Percentiles rank a stretch among this genome's conserved stretches.
Evolutionary conservation across 2,113 vertebrate species (phyloP).

Genomic region (Myotis brandtii): DNA sequence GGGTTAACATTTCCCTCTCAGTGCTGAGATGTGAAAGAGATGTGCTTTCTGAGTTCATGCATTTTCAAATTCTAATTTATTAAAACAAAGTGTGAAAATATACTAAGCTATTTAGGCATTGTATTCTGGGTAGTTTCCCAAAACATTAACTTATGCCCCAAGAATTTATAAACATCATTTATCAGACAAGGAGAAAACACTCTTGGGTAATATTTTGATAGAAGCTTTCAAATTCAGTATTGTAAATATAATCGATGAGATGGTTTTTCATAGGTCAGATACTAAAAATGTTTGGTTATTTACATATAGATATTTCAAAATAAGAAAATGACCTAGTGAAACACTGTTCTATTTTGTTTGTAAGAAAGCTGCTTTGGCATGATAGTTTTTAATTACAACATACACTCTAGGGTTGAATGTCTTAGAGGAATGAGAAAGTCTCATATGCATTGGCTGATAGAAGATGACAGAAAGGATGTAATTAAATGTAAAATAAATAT

Average conservation of each 20-base stretch:
- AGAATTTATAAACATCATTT: slow-evolving; percentile 18
- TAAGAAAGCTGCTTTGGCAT: slow-evolving; percentile 6
- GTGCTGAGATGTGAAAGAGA: background rate
- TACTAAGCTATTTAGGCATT: background rate
- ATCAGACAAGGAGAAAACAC: background rate
- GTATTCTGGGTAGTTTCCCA: background rate
- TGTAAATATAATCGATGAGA: slow-evolving; percentile 33
- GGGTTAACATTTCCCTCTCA: background rate
- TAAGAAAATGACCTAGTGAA: slow-evolving; percentile 40
- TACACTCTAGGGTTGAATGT: slow-evolving; percentile 22
- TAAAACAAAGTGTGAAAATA: slow-evolving; percentile 39
- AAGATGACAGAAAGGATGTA: slow-evolving; percentile 60
- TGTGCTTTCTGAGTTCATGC: background rate
- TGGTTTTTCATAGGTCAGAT: slow-evolving; percentile 16
- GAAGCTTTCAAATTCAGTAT: slow-evolving; percentile 1
- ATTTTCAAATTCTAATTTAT: slow-evolving; percentile 21
- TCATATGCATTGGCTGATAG: slow-evolving; percentile 27
- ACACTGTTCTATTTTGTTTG: background rate
- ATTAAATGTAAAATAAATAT: slow-evolving; percentile 76
- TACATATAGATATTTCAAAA: slow-evolving; percentile 20
- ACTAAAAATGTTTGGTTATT: slow-evolving; percentile 29
- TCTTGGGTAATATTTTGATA: slow-evolving; percentile 2
- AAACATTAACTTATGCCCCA: background rate
- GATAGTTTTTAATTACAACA: slow-evolving; percentile 44
- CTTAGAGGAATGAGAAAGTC: slow-evolving; percentile 62